Percentiles rank a stretch among this genome's conserved stretches.
Conservation (phyloP, 2,888 invertebrate genomes). For the Metellina segmentata region DNA sequence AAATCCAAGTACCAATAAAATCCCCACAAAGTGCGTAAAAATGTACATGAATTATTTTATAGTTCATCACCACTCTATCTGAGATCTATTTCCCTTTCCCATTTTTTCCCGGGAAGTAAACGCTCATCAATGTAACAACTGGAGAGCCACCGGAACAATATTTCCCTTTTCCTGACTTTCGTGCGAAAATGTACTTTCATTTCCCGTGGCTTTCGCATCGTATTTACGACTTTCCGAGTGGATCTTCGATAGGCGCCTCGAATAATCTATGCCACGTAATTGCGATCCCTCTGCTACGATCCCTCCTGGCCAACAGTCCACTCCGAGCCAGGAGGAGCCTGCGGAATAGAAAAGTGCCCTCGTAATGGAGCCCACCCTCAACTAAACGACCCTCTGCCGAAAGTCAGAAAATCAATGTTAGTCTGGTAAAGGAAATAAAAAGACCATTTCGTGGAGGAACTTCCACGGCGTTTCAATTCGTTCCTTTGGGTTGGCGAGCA, state of each 20-base stretch:
- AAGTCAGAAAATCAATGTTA: conserved; percentile 60
- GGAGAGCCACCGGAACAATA: not conserved
- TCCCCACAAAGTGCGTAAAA: not conserved
- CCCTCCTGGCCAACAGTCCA: not conserved
- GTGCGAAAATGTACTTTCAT: conserved; percentile 9
- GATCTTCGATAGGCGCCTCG: conserved; percentile 1
- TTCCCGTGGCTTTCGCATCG: conserved; percentile 1
- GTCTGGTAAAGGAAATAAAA: conserved; percentile 60
- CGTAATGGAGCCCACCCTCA: conserved; percentile 23
- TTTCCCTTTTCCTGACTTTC: not conserved
- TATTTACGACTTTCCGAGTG: conserved; percentile 35
- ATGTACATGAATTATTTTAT: too few relatives aligned
- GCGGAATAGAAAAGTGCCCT: conserved; percentile 32
- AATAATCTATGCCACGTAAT: conserved; percentile 16
- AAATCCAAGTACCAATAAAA: not conserved
- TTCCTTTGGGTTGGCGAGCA: conserved; percentile 17
- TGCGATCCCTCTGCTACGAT: not conserved
- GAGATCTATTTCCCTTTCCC: not conserved
- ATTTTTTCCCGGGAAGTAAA: not conserved
- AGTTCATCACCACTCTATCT: too few relatives aligned
- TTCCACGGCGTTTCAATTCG: conserved; percentile 38
- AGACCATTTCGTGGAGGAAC: conserved; percentile 28
- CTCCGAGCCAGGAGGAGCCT: not conserved
- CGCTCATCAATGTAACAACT: conserved; percentile 1
- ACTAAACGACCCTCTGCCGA: conserved; percentile 23